Conservation (phyloP, 2,113 vertebrate species). For the Cranoglanis bouderius region DNA sequence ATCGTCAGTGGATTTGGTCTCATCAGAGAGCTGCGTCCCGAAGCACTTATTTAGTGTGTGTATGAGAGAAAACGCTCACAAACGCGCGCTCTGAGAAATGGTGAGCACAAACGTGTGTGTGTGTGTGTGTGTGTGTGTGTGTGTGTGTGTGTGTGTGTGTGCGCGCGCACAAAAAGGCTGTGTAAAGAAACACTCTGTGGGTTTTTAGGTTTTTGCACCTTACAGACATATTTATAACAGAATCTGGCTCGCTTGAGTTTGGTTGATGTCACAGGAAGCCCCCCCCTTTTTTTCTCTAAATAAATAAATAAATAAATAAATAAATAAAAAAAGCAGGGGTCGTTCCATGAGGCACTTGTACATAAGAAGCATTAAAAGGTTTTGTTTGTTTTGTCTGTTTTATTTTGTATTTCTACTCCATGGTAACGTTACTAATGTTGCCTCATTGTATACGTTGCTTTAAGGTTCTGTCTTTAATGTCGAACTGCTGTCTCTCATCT, state of each 20-base stretch:
- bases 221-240: constrained; percentile 80
- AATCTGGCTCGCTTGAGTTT: constrained; percentile 76
- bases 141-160: constrained; percentile 5
- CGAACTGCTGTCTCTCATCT: constrained; percentile 83
- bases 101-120: constrained; percentile 2
- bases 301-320: constrained; percentile 49
- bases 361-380: constrained; percentile 77
- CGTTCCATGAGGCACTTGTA: constrained; percentile 85
- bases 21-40: background rate
- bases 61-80: background rate
- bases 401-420: constrained; percentile 83
- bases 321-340: constrained; percentile 45
- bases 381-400: constrained; percentile 54
- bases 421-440: constrained; percentile 85
- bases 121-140: constrained; percentile 16
- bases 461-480: constrained; percentile 71
- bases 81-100: background rate
- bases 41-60: constrained; percentile 26
- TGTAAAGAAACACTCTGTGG: constrained; percentile 71
- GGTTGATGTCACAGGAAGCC: constrained; percentile 62
- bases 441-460: constrained; percentile 76
- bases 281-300: background rate
- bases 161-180: constrained; percentile 45
- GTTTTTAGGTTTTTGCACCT: constrained; percentile 78
- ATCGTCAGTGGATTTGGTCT: background rate